A percentile compares a stretch with the other conserved stretches of the same genome.
These are phyloP conservation scores for Sandelia bainsii DNA, from an alignment of 2,797 vertebrate species.

Conservation along the genomic window DNA sequence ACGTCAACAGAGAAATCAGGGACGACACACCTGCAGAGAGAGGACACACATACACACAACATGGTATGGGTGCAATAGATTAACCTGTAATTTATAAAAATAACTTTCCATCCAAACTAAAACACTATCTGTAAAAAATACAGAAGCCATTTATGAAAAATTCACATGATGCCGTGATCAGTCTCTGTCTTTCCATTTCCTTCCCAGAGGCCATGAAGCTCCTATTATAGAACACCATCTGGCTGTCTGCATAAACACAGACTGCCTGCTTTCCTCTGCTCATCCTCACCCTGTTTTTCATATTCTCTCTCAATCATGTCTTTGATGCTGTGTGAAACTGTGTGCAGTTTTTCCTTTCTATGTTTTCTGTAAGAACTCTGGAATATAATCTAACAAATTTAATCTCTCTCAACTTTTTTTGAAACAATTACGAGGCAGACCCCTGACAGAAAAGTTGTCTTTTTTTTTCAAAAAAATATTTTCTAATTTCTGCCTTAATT, in stretches of 20 bases:
- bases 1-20: constrained; percentile 92
- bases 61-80: background rate
- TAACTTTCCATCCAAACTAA: background rate
- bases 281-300: constrained; percentile 36
- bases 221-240: constrained; percentile 82
- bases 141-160: constrained; percentile 48
- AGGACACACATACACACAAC: constrained; percentile 15
- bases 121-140: constrained; percentile 31
- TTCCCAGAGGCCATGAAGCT: constrained; percentile 75
- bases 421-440: background rate
- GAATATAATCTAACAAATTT: constrained; percentile 1
- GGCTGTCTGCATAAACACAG: constrained; percentile 73
- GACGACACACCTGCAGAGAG: constrained; percentile 91
- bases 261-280: constrained; percentile 58
- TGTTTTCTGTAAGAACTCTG: constrained; percentile 25
- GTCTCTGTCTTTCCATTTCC: constrained; percentile 64
- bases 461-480: no score
- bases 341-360: constrained; percentile 4
- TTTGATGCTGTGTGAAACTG: constrained; percentile 35
- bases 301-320: constrained; percentile 33
- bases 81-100: constrained; percentile 12
- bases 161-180: constrained; percentile 58
- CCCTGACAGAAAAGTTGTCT: background rate
- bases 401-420: constrained; percentile 8
- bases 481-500: background rate